A percentile compares a stretch with the other conserved stretches of the same genome.
phyloP scores from a whole-genome alignment of 2,888 invertebrate genomes.

The Dryocosmus kuriphilus region DNA sequence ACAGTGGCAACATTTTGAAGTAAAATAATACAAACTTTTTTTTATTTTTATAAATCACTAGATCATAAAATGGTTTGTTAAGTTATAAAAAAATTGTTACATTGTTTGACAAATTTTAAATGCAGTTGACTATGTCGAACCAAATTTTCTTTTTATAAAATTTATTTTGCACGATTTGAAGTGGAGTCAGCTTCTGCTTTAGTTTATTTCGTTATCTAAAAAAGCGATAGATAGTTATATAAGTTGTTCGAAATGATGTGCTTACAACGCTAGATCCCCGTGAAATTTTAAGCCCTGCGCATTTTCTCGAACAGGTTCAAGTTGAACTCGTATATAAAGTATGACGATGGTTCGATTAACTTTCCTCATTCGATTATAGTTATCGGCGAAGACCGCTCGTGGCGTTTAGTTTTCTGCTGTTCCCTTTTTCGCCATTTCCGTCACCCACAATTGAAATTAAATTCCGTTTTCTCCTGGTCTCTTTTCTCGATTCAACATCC shows the following conservation, averaged over 20 bases:
- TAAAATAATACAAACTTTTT: no score
- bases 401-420: constrained; percentile 33
- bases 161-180: no score
- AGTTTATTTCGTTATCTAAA: background rate
- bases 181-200: no score
- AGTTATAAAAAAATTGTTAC: no score
- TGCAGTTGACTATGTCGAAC: no score
- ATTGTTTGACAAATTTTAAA: no score
- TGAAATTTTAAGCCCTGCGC: constrained; percentile 19
- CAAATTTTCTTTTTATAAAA: no score
- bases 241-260: constrained; percentile 14
- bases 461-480: constrained; percentile 38
- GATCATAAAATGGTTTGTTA: no score
- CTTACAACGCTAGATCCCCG: constrained; percentile 27
- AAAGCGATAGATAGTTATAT: background rate
- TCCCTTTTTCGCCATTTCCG: constrained; percentile 36
- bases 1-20: no score
- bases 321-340: constrained; percentile 38
- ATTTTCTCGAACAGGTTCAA: constrained; percentile 3
- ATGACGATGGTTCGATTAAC: constrained; percentile 45
- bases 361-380: constrained; percentile 53
- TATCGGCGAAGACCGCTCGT: constrained; percentile 34
- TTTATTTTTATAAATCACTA: no score
- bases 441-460: constrained; percentile 41
- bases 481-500: constrained; percentile 27